phyloP scores from a whole-genome alignment of 2,888 invertebrate genomes.

The Xestia sexstrigata region DNA sequence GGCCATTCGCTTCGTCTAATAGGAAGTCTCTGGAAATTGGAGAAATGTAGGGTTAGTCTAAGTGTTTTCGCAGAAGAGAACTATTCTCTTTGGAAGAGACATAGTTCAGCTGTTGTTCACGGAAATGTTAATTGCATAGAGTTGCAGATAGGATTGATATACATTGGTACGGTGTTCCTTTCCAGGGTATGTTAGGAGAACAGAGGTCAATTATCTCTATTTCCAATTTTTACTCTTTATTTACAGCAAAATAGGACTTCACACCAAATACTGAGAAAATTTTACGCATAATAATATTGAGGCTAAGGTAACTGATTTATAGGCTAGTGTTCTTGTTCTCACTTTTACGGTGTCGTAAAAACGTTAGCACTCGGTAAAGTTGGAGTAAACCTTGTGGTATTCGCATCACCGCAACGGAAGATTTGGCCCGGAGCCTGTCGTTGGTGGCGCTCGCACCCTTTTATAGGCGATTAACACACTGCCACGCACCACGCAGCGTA shows the following conservation, averaged over 20 bases:
- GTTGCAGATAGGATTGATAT: background rate
- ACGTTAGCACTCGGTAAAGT: slow-evolving; percentile 56
- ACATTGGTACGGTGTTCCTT: background rate
- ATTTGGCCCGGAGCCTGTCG: slow-evolving; percentile 52
- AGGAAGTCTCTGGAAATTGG: slow-evolving; percentile 96
- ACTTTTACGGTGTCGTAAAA: slow-evolving; percentile 63
- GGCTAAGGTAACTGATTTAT: slow-evolving; percentile 54
- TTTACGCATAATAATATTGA: slow-evolving; percentile 31
- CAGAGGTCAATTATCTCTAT: background rate
- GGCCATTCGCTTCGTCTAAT: slow-evolving; percentile 99
- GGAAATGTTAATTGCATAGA: background rate
- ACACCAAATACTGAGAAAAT: background rate
- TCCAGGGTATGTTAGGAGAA: background rate
- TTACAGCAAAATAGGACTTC: background rate
- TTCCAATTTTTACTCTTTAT: background rate
- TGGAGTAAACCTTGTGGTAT: slow-evolving; percentile 56
- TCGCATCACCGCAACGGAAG: slow-evolving; percentile 54
- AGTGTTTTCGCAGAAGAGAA: background rate
- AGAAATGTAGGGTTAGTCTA: slow-evolving; percentile 22
- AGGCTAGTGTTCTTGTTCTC: slow-evolving; percentile 51
- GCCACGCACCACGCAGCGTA: too few species aligned
- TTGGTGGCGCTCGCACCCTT: slow-evolving; percentile 42
- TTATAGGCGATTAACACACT: too few species aligned
- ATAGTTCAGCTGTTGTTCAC: background rate
- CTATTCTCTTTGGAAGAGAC: too few species aligned